Conservation (phyloP, 2,113 vertebrate species). For the Lates calcarifer region DNA sequence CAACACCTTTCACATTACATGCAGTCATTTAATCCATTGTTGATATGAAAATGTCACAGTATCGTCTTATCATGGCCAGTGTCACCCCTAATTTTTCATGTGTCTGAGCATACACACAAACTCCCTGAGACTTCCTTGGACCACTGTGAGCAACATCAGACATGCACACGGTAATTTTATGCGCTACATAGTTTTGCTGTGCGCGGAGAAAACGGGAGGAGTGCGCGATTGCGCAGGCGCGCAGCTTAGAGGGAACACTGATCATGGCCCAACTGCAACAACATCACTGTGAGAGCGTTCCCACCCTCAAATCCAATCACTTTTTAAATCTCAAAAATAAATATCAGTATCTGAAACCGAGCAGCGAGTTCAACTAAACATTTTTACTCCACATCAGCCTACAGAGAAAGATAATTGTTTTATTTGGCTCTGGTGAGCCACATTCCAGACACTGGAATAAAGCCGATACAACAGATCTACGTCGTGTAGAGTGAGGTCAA, state of each 20-base stretch:
- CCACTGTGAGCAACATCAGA: too few relatives aligned
- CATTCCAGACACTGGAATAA: conserved; percentile 60
- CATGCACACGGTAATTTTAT: too few relatives aligned
- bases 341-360: conserved; percentile 40
- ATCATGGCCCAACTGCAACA: background rate
- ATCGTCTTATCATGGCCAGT: background rate
- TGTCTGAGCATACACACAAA: too few relatives aligned
- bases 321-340: conserved; percentile 60
- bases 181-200: too few relatives aligned
- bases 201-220: too few relatives aligned
- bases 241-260: too few relatives aligned
- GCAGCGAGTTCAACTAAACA: conserved; percentile 48
- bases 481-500: background rate
- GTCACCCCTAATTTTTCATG: too few relatives aligned
- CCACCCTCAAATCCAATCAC: conserved; percentile 31
- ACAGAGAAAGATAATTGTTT: conserved; percentile 58
- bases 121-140: too few relatives aligned
- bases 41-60: background rate
- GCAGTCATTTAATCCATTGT: background rate
- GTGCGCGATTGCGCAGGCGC: too few relatives aligned
- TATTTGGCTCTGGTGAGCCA: conserved; percentile 45
- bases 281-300: conserved; percentile 1
- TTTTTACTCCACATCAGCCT: conserved; percentile 30
- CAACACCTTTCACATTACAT: background rate
- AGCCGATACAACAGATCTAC: conserved; percentile 32